Percentiles rank a stretch among this genome's conserved stretches.
These are phyloP conservation scores for Dasyprocta punctata DNA, from an alignment of 2,113 vertebrate species.

Conservation along the genomic window DNA sequence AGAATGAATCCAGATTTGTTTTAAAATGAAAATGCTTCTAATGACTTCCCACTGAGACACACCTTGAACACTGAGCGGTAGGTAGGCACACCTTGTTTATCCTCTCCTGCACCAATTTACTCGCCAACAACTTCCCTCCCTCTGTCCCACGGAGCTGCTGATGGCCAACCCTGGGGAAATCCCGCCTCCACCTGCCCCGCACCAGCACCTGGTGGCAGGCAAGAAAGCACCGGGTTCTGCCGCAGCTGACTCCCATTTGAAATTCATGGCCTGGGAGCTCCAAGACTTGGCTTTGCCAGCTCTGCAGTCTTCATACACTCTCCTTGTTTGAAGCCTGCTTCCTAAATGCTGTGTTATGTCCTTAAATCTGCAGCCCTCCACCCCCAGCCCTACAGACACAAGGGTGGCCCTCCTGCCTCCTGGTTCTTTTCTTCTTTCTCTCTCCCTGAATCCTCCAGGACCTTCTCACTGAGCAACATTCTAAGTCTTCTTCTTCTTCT, in stretches of 20 bases:
- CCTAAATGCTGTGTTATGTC: not conserved
- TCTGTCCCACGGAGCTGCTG: slow-evolving; percentile 39
- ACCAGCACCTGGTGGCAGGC: not conserved
- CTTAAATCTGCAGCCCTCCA: not conserved
- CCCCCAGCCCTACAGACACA: too few species aligned
- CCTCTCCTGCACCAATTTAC: not conserved
- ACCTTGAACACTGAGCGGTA: not conserved
- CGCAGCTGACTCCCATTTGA: not conserved
- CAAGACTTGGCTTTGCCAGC: not conserved
- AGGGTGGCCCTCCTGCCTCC: not conserved
- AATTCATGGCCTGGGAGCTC: not conserved
- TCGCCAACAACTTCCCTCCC: not conserved
- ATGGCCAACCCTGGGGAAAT: not conserved
- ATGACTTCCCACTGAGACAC: not conserved
- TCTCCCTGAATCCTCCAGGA: not conserved
- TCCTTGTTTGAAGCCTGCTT: not conserved
- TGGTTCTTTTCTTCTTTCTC: not conserved
- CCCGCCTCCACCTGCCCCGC: not conserved
- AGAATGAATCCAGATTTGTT: slow-evolving; percentile 44
- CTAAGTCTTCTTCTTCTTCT: not conserved
- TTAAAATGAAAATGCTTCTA: slow-evolving; percentile 31
- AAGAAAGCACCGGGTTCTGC: not conserved
- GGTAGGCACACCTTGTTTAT: not conserved
- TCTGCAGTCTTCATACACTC: not conserved
- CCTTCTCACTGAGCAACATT: not conserved